Evolutionary conservation across 2,113 vertebrate genomes (phyloP), one percentile per base, ranked within the genome.

Genomic region (Campylomormyrus tamandua): DNA sequence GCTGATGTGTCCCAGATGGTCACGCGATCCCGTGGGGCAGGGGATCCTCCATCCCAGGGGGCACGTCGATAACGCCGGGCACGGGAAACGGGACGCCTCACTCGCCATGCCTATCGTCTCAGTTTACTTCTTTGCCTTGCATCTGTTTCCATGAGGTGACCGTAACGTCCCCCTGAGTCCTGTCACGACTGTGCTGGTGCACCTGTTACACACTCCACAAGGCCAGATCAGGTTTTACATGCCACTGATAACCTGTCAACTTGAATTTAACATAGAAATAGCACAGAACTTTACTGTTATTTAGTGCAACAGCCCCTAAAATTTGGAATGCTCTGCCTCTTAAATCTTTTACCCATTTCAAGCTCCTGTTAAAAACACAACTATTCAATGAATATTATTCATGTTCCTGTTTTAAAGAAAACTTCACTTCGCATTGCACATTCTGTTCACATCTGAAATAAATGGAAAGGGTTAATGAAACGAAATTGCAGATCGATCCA

Each of bases 131-230:
- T 80, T 80, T 80, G 35, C 74, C 74, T 80, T 80, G 35, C 74
- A 86, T 27, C 83, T 86, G 45, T 50, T 86, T 86, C 83, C 46
- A 85, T 49, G 46, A 85, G 83, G 74, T 80, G 35, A 80, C 74
- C 5, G 15, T 42, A 42, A 19, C 35, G 5, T 42, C 74, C 74
- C 39, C 74, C 35, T 42, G 74, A 6, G 35, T 17, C 35, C 74
- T 31, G 62, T 70, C 74, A 80, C 74, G 35, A 35, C 74, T 5
- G 6, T 77, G 31, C 31, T 5, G 70, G 31, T 77, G 27, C 70
- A 42, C 74, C 74, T 42, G 74, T 8, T 80, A 19, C 74, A 0
- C 74, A 19, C 74, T 42, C 74, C 74, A 42, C 15, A 13, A 80
- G 35, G 13, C 35, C 35, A 80, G 74, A 5, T 80, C 15, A 2